A percentile compares a stretch with the other conserved stretches of the same genome.
Conservation (phyloP, 2,797 vertebrate genomes). For the Phalanger gymnotis region DNA sequence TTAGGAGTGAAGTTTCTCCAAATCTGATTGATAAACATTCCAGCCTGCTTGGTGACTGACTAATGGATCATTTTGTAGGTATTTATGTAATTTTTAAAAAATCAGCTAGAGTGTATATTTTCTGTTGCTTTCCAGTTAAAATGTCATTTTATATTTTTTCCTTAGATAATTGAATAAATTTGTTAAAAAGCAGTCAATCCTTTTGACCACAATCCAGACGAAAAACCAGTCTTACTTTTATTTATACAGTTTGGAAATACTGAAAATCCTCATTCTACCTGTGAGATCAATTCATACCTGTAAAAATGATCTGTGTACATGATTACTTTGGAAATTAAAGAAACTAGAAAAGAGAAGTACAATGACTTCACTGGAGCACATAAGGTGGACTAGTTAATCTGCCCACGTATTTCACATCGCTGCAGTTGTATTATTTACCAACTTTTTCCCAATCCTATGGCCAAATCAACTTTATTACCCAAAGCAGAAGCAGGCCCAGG, state of each 20-base stretch:
- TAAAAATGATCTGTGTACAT: neutral
- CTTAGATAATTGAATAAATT: neutral
- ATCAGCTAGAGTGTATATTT: neutral
- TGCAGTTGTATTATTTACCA: neutral
- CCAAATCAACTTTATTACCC: neutral
- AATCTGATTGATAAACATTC: conserved; percentile 15
- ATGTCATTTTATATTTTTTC: neutral
- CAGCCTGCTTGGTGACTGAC: neutral
- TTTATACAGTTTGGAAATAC: neutral
- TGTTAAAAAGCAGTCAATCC: neutral
- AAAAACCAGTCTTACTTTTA: neutral
- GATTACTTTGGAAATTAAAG: neutral
- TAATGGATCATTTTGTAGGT: neutral
- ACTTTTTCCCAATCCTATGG: neutral
- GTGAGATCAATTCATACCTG: neutral
- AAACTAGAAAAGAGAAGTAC: neutral
- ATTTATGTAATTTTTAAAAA: neutral
- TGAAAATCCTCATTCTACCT: neutral
- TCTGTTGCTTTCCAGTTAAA: neutral
- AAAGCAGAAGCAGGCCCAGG: neutral
- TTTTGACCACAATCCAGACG: neutral
- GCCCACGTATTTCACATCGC: neutral
- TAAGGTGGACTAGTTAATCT: neutral
- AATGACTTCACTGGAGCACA: neutral
- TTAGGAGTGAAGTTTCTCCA: neutral